Conservation (phyloP, 2,113 vertebrate species). For the Dipodomys ordii region DNA sequence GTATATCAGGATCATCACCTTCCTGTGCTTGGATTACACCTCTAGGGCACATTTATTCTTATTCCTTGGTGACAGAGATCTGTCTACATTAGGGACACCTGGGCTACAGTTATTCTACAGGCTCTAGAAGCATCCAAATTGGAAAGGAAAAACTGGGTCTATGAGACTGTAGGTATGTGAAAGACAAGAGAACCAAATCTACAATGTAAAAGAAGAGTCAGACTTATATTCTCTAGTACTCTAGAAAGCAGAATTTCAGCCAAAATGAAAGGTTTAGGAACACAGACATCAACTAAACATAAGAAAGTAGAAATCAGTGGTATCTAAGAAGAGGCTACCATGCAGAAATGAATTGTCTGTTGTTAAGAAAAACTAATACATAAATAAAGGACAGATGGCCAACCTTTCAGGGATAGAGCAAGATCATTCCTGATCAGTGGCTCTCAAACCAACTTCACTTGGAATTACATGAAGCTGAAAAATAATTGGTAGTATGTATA, state of each 20-base stretch:
- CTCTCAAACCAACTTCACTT: conserved; percentile 10
- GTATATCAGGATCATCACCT: neutral
- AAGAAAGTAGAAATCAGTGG: neutral
- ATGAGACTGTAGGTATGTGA: neutral
- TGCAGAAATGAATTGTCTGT: neutral
- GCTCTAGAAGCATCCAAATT: neutral
- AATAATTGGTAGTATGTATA: neutral
- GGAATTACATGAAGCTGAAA: neutral
- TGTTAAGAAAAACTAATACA: conserved; percentile 14
- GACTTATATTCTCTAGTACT: neutral
- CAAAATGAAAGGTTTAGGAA: neutral
- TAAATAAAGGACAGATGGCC: neutral
- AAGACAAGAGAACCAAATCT: neutral
- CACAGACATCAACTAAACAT: neutral
- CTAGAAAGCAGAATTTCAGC: conserved; percentile 13
- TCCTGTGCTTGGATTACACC: neutral
- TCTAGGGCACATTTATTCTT: neutral
- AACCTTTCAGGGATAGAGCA: neutral
- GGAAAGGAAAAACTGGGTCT: neutral
- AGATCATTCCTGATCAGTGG: neutral
- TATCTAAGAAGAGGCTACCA: neutral
- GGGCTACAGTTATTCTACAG: neutral
- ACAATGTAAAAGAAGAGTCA: neutral
- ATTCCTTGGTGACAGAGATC: neutral
- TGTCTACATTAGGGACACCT: neutral